Base-by-base conservation (phyloP, 1,140 invertebrate species). In the Andricus grossulariae region DNA sequence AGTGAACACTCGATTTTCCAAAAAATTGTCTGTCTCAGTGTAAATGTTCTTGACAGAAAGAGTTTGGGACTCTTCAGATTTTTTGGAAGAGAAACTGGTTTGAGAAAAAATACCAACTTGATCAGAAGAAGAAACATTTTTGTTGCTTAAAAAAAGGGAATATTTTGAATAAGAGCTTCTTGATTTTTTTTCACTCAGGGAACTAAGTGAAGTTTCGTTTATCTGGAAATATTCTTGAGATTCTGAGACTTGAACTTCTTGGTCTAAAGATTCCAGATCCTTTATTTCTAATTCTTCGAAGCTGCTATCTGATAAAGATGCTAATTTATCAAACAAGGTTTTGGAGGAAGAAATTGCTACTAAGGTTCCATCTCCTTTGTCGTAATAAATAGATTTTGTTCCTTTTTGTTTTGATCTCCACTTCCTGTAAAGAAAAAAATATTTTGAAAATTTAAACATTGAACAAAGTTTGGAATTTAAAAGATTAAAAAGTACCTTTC, bases 261-360 rank as follows among this genome's bases (percentile, higher is more conserved):
- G 15, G n/a, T 66, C 15, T 1, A 66, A 45, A 39, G 25, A 66
- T 45, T 66, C 60, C 0, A 39, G 16, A 71, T 50, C n/a, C 0
- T 49, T 70, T 49, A 45, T 25, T 71, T 45, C 18, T 11, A 45
- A 45, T 72, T 49, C 45, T 19, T 75, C 50, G 10, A 51, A 2
- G 7, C 50, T 55, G 2, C 60, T 52, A 19, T 81, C 73, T 12
- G 74, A 54, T n/a, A 78, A 50, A 12, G 70, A 66, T 15, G 76
- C 60, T 7, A 81, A 25, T 70, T 81, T 81, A 57, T 81, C 74
- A n/a, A 76, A 50, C 11, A 81, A 50, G 15, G 73, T 77, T 70
- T 54, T 66, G 1, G 75, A 80, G 45, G 72, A 49, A 32, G 13
- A 66, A 66, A 66, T 66, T 51, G 51, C n/a, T 12, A 19, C 57